These are phyloP conservation scores for Ataeniobius toweri DNA, from an alignment of 2,797 vertebrate species.

Conservation along the genomic window DNA sequence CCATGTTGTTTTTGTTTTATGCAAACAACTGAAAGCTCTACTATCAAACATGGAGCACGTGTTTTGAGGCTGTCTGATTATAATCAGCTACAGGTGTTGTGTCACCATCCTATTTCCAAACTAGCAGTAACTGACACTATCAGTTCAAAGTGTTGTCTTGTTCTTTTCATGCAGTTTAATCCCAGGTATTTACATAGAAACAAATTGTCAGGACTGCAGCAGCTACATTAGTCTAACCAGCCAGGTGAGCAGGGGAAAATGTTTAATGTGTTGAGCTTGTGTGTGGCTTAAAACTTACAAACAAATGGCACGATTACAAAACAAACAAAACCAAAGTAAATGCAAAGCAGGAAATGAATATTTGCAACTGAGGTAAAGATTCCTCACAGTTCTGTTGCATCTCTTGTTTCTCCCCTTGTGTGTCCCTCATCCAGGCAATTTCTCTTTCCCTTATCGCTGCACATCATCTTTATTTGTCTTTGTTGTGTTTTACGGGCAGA, in stretches of 20 bases:
- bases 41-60: not conserved
- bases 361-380: not conserved
- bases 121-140: not conserved
- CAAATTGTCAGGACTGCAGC: not conserved
- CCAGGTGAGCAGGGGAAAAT: not conserved
- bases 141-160: not conserved
- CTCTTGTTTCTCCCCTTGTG: not conserved
- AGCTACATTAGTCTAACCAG: not conserved
- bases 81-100: not conserved
- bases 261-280: not conserved
- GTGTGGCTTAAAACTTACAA: not conserved
- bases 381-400: not conserved
- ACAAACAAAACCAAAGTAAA: slow-evolving; percentile 10
- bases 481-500: slow-evolving; percentile 10
- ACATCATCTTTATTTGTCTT: slow-evolving; percentile 2
- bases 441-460: not conserved
- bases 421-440: not conserved
- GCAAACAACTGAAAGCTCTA: not conserved
- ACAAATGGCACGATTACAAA: not conserved
- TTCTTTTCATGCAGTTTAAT: not conserved
- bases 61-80: not conserved
- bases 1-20: not conserved
- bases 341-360: not conserved
- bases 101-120: not conserved
- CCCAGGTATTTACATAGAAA: not conserved